phyloP scores from a whole-genome alignment of 2,797 vertebrate species.

The Sandelia bainsii region DNA sequence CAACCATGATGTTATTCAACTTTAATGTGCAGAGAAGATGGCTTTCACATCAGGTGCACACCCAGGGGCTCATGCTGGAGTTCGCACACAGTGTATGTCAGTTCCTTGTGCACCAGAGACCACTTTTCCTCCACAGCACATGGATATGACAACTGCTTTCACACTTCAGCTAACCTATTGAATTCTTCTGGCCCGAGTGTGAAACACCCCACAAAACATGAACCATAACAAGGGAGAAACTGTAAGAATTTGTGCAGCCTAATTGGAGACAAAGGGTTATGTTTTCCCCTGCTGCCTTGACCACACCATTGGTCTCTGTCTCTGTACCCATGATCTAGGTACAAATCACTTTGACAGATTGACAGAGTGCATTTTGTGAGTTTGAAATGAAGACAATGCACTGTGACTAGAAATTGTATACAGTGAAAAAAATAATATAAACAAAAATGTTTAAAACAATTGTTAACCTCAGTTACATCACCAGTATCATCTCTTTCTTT shows the following conservation, averaged over 20 bases:
- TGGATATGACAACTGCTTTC: slow-evolving; percentile 9
- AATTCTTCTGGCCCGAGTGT: neutral
- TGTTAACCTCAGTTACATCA: too few relatives aligned
- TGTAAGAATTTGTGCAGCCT: slow-evolving; percentile 1
- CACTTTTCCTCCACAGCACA: neutral
- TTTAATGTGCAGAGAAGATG: slow-evolving; percentile 14
- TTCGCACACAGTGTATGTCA: slow-evolving; percentile 1
- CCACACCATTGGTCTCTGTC: too few relatives aligned
- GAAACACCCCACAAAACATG: neutral
- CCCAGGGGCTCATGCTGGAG: slow-evolving; percentile 1
- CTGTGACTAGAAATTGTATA: too few relatives aligned
- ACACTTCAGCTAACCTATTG: slow-evolving; percentile 6
- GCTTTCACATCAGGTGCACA: slow-evolving; percentile 25
- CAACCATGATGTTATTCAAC: slow-evolving; percentile 11
- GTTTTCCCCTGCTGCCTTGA: neutral
- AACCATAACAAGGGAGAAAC: neutral
- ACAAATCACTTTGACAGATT: too few relatives aligned
- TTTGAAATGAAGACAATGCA: too few relatives aligned
- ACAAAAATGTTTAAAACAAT: too few relatives aligned
- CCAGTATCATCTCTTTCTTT: too few relatives aligned
- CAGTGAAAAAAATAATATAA: too few relatives aligned
- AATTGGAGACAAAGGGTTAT: slow-evolving; percentile 4
- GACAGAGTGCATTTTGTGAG: too few relatives aligned
- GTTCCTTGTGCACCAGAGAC: neutral
- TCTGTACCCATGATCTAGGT: too few relatives aligned